These are phyloP conservation scores for Labeo calbasu DNA, from an alignment of 2,797 vertebrate genomes.

Conservation along the genomic window DNA sequence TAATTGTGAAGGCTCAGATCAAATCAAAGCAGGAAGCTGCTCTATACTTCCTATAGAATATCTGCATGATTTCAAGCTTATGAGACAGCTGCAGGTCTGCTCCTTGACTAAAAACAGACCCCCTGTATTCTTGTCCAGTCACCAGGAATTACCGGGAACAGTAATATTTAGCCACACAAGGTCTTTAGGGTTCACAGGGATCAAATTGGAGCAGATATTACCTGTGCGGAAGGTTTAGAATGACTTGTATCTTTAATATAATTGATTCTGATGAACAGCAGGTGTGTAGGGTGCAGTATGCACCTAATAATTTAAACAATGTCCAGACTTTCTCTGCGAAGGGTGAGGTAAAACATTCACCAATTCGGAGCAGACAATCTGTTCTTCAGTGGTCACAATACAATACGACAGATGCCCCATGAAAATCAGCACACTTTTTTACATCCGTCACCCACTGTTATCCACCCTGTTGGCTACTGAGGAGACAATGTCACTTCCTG, in stretches of 20 bases:
- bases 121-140: background rate
- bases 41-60: background rate
- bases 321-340: background rate
- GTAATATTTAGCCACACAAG: constrained; percentile 10
- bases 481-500: constrained; percentile 36
- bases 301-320: background rate
- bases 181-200: constrained; percentile 7
- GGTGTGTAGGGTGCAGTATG: background rate
- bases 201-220: background rate
- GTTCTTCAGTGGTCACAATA: constrained; percentile 34
- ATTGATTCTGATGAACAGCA: background rate
- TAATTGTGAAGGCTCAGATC: background rate
- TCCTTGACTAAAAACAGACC: constrained; percentile 12
- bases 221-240: constrained; percentile 17
- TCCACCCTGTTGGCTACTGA: constrained; percentile 21
- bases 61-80: constrained; percentile 13
- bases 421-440: constrained; percentile 30
- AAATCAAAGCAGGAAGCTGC: constrained; percentile 9
- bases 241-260: background rate
- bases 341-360: constrained; percentile 27
- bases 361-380: constrained; percentile 49
- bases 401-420: constrained; percentile 51
- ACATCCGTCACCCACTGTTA: constrained; percentile 30
- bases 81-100: constrained; percentile 1
- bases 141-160: background rate